phyloP scores from a whole-genome alignment of 2,888 invertebrate species.

The Schrankia costaestrigalis region DNA sequence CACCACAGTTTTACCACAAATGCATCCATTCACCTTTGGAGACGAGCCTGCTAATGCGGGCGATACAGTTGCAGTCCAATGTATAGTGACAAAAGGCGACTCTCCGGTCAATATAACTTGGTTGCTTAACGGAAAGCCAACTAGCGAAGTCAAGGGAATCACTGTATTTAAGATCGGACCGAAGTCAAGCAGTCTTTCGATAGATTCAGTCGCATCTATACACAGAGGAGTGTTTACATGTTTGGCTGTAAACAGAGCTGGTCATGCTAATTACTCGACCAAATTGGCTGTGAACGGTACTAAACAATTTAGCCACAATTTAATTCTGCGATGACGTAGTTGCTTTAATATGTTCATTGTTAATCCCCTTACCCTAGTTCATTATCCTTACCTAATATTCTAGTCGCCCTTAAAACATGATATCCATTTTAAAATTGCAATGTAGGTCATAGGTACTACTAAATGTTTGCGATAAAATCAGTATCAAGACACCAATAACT shows the following conservation, averaged over 20 bases:
- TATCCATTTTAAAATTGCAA: too few relatives aligned
- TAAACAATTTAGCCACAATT: too few relatives aligned
- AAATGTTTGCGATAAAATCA: too few relatives aligned
- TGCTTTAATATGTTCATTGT: too few relatives aligned
- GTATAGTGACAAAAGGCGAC: conserved; percentile 89
- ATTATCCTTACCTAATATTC: too few relatives aligned
- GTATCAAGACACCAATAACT: too few relatives aligned
- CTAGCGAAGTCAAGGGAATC: conserved; percentile 34
- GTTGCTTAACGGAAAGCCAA: conserved; percentile 84
- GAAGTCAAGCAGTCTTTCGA: conserved; percentile 79
- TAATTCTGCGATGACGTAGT: too few relatives aligned
- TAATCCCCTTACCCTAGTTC: too few relatives aligned
- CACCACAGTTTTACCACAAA: conserved; percentile 88
- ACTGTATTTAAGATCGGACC: conserved; percentile 48
- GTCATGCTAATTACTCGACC: conserved; percentile 57
- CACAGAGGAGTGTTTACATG: conserved; percentile 81
- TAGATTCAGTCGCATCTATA: conserved; percentile 86
- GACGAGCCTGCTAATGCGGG: conserved; percentile 89
- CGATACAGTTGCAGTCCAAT: conserved; percentile 86
- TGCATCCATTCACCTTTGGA: conserved; percentile 88
- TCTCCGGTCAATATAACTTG: conserved; percentile 88
- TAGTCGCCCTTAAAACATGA: too few relatives aligned
- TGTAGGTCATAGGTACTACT: too few relatives aligned
- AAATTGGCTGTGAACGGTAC: conserved; percentile 61
- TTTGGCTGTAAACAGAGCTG: conserved; percentile 7